Base-by-base conservation (phyloP, 2,797 vertebrate genomes). In the Sternarchorhynchus goeldii region DNA sequence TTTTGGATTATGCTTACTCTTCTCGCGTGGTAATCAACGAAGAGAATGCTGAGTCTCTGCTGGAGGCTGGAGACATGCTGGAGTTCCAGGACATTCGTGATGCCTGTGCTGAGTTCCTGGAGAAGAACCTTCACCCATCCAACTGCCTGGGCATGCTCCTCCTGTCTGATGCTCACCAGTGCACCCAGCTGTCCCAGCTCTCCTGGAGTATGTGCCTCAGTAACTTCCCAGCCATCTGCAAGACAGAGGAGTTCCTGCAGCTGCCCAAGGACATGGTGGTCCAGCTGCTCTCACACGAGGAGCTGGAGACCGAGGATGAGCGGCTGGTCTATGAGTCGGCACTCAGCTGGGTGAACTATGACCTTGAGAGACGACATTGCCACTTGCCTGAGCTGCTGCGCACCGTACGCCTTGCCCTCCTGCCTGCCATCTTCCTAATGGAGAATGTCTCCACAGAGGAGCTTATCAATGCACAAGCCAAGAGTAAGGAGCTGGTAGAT, bases 61-160 rank as follows among this genome's bases (percentile, higher is more conserved):
- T 99, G 83, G 97, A 99, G 82, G 97, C 97, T 0, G 97, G 97
- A 0, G 97, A 99, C 92, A 99, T 99, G 97, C 87, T 99, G 62
- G 96, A 99, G 87, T 99, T 99, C 82, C 96, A 99, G 88, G 97
- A 99, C 89, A 98, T 99, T 85, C 93, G 97, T 16, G 97, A 99
- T 21, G 97, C 97, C 4, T 99, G 97, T 5, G 97, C 97, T 0
- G 97, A 99, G 81, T 99, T 99, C 86, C 88, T 99, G 2, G 97
- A 99, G 83, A 96, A 95, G 88, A 99, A 99, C 87, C 95, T 99
- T 73, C 94, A 99, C 76, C 97, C 96, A 7, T 94, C 96, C 72
- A 99, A 99, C 89, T 99, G 97, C 84, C 94, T 99, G 0, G 97
- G 97, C 68, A 99, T 99, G 97, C 89, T 99, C 85, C 88, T 98